Percentiles rank a stretch among this genome's conserved stretches.
phyloP scores from a whole-genome alignment of 2,888 invertebrate genomes.

The Synergus itoensis region DNA sequence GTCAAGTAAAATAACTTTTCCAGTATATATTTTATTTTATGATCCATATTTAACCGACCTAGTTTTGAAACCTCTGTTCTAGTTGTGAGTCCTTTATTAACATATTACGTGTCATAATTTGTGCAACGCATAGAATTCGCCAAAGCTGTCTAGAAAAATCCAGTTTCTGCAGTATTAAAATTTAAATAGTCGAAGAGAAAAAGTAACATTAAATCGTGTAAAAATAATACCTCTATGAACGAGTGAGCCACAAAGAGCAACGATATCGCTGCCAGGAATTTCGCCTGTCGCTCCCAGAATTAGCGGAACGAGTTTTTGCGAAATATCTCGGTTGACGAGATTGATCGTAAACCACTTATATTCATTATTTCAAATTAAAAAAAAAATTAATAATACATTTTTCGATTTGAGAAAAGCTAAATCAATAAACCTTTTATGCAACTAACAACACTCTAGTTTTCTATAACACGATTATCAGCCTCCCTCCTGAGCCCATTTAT shows the following conservation, averaged over 20 bases:
- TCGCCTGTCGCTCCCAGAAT: constrained; percentile 37
- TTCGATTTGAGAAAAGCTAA: neutral
- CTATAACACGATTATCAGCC: constrained; percentile 14
- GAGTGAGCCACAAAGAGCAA: neutral
- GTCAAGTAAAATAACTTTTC: neutral
- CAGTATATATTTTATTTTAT: neutral
- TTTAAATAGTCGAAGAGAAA: neutral
- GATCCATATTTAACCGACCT: neutral
- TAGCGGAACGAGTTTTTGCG: constrained; percentile 44
- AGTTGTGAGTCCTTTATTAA: neutral
- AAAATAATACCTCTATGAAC: neutral
- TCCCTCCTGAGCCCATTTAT: neutral
- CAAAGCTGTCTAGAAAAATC: neutral
- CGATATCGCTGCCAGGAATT: constrained; percentile 40
- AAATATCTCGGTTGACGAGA: neutral
- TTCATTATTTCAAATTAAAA: neutral
- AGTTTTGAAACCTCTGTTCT: neutral
- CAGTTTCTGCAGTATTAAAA: neutral
- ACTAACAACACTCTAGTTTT: neutral
- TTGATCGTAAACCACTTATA: neutral
- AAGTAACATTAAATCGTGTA: neutral
- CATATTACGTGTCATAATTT: neutral
- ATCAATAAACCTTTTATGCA: neutral
- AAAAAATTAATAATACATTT: neutral
- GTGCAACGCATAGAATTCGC: neutral